Conservation (phyloP, 2,888 invertebrate species). For the Amiota mariae region DNA sequence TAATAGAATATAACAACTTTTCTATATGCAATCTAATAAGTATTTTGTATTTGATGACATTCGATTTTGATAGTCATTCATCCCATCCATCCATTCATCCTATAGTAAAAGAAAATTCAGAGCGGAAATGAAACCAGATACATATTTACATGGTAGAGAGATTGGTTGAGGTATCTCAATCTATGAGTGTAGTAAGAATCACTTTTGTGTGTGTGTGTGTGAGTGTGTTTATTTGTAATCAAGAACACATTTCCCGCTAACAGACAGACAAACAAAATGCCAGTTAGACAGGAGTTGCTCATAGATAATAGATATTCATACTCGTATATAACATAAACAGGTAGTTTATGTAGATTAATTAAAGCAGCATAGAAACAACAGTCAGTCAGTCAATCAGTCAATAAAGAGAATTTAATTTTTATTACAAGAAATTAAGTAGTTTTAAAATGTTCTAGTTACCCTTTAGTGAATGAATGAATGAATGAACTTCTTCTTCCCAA, state of each 20-base stretch:
- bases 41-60: too few relatives aligned
- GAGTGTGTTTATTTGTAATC: constrained; percentile 25
- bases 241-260: constrained; percentile 23
- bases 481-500: too few relatives aligned
- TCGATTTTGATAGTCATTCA: too few relatives aligned
- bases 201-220: constrained; percentile 36
- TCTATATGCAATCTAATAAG: too few relatives aligned
- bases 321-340: too few relatives aligned
- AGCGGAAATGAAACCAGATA: constrained; percentile 73
- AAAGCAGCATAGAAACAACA: background rate
- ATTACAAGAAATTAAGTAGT: background rate
- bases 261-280: background rate
- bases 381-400: background rate
- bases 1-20: too few relatives aligned
- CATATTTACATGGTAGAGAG: constrained; percentile 49
- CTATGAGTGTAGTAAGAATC: background rate
- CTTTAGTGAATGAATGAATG: background rate
- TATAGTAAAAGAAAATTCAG: constrained; percentile 44
- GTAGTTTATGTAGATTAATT: background rate
- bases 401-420: background rate
- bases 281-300: background rate
- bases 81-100: too few relatives aligned
- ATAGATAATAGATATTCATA: too few relatives aligned
- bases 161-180: background rate
- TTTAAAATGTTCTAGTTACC: background rate